These are phyloP conservation scores for Conops quadrifasciatus DNA, from an alignment of 2,888 invertebrate species.

Conservation along the genomic window DNA sequence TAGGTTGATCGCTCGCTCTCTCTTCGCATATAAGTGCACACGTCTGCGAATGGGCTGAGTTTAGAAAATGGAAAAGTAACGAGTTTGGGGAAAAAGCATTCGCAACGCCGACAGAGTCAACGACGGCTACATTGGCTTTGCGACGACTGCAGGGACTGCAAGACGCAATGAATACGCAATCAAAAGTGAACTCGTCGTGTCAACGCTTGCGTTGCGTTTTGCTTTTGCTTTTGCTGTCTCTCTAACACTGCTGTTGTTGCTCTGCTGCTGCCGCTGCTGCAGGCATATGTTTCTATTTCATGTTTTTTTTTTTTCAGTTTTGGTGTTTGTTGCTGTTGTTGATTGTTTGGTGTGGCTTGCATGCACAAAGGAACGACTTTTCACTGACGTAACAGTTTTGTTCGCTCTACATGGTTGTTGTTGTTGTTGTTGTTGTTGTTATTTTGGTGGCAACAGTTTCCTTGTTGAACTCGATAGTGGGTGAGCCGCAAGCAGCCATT, in stretches of 20 bases:
- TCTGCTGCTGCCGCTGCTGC: neutral
- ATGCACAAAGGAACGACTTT: neutral
- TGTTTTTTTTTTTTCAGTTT: neutral
- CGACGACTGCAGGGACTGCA: too few relatives aligned
- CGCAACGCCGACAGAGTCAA: neutral
- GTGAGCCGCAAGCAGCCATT: constrained; percentile 42
- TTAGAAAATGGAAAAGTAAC: too few relatives aligned
- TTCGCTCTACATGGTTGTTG: neutral
- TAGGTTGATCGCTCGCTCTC: too few relatives aligned
- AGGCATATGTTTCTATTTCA: neutral
- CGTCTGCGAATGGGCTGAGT: too few relatives aligned
- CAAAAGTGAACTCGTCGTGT: constrained; percentile 4
- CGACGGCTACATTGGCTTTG: neutral
- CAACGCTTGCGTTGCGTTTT: neutral
- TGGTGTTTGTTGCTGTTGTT: neutral
- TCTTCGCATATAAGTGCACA: too few relatives aligned
- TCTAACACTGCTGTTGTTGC: neutral
- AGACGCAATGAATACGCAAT: neutral
- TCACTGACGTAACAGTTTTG: constrained; percentile 26
- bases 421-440: neutral
- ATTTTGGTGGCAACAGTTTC: constrained; percentile 5
- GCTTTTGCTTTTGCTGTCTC: constrained; percentile 1
- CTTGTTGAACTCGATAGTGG: constrained; percentile 30
- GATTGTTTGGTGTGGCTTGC: neutral
- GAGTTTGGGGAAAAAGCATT: neutral